These are phyloP conservation scores for Hipposideros armiger DNA, from an alignment of 2,113 vertebrate genomes.

Conservation along the genomic window DNA sequence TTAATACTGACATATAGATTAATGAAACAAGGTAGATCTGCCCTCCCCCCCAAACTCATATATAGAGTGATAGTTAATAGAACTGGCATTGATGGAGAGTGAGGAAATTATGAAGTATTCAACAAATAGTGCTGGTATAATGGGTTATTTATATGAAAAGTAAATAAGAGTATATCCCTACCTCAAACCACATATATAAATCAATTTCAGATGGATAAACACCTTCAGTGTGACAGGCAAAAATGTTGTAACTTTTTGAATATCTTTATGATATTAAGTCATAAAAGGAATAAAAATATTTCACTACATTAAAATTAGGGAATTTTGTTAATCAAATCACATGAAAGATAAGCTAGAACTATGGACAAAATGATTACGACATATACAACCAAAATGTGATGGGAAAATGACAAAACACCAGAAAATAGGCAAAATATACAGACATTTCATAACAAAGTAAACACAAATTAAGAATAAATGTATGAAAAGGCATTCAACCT, in stretches of 20 bases:
- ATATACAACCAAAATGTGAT: background rate
- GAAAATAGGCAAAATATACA: background rate
- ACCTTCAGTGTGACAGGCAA: background rate
- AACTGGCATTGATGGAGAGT: accelerated
- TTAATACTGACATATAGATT: background rate
- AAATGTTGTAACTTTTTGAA: background rate
- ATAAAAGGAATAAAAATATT: background rate
- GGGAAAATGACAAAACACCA: background rate
- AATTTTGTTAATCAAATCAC: background rate
- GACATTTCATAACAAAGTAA: background rate
- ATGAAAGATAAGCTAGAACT: background rate
- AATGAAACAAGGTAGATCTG: background rate
- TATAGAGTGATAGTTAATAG: background rate
- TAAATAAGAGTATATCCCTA: background rate
- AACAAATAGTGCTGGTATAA: background rate
- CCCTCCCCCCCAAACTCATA: too few relatives aligned
- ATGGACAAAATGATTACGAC: background rate
- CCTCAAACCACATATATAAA: background rate
- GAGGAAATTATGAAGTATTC: accelerated
- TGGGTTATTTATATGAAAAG: background rate
- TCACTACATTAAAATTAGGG: background rate
- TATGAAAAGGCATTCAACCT: background rate
- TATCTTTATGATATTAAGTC: background rate
- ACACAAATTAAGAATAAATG: background rate
- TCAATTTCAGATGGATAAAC: background rate